phyloP scores from a whole-genome alignment of 2,113 vertebrate species.

The Halcyon senegalensis region DNA sequence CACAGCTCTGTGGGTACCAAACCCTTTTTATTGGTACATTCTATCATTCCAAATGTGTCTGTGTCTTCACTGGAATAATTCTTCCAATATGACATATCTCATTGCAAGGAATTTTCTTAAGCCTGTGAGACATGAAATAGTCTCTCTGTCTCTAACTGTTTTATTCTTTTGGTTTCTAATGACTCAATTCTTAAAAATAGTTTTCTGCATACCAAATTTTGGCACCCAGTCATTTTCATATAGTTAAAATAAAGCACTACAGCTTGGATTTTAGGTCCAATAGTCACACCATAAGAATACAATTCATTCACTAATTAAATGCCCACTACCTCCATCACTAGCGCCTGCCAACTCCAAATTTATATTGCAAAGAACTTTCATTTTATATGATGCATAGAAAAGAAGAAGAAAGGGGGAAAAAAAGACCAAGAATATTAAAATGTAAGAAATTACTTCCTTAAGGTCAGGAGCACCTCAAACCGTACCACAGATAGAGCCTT shows the following conservation, averaged over 20 bases:
- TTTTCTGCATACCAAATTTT: neutral
- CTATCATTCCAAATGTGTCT: neutral
- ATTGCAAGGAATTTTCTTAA: neutral
- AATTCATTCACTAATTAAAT: slow-evolving; percentile 53
- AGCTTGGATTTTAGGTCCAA: slow-evolving; percentile 34
- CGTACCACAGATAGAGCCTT: neutral
- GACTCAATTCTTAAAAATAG: neutral
- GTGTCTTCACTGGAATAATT: neutral
- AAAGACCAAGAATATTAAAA: slow-evolving; percentile 31
- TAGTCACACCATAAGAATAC: slow-evolving; percentile 6
- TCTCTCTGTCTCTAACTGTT: neutral
- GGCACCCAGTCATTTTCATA: neutral
- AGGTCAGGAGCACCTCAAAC: slow-evolving; percentile 21
- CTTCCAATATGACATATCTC: neutral
- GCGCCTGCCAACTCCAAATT: slow-evolving; percentile 17
- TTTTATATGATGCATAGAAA: slow-evolving; percentile 61
- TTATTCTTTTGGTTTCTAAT: slow-evolving; percentile 15
- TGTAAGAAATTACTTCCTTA: slow-evolving; percentile 19
- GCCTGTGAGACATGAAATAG: neutral
- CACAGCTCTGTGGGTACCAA: neutral
- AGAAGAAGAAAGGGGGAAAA: neutral
- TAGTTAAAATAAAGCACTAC: slow-evolving; percentile 22
- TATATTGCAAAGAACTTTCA: slow-evolving; percentile 36
- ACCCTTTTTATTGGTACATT: neutral
- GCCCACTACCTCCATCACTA: slow-evolving; percentile 20